These are phyloP conservation scores for Xestoiulus laeticollis DNA, from an alignment of 2,888 invertebrate species.

Conservation along the genomic window DNA sequence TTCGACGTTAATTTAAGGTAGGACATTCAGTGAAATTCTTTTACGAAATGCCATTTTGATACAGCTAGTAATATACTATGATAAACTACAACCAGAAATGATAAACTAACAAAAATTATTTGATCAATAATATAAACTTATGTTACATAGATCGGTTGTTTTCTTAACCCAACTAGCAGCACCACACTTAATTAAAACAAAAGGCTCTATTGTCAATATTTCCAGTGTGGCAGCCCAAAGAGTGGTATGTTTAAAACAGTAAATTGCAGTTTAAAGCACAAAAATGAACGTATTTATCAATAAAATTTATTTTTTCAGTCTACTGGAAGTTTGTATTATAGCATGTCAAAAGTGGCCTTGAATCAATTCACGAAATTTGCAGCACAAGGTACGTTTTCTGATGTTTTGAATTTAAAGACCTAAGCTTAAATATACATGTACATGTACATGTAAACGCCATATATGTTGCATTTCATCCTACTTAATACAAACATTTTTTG, in stretches of 20 bases:
- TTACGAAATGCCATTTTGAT: background rate
- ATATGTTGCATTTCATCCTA: background rate
- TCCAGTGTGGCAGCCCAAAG: constrained; percentile 51
- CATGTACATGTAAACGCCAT: background rate
- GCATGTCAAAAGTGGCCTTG: constrained; percentile 52
- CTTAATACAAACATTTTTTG: background rate
- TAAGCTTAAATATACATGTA: background rate
- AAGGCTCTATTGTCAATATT: constrained; percentile 50
- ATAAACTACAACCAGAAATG: too few relatives aligned
- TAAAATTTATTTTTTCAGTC: background rate
- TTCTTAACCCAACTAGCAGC: constrained; percentile 52
- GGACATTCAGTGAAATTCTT: background rate
- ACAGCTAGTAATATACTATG: too few relatives aligned
- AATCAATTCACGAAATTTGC: constrained; percentile 53
- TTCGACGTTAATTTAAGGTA: constrained; percentile 52
- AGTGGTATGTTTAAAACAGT: constrained; percentile 46
- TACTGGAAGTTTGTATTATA: constrained; percentile 48
- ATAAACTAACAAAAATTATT: too few relatives aligned
- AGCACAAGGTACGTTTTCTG: constrained; percentile 50
- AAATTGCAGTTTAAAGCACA: background rate
- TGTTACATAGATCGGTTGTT: constrained; percentile 47
- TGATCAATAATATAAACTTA: background rate
- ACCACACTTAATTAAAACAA: constrained; percentile 54
- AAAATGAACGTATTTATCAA: background rate
- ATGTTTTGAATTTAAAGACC: too few relatives aligned